phyloP scores from a whole-genome alignment of 2,113 vertebrate species.

The Cyprinodon brontotheroides region DNA sequence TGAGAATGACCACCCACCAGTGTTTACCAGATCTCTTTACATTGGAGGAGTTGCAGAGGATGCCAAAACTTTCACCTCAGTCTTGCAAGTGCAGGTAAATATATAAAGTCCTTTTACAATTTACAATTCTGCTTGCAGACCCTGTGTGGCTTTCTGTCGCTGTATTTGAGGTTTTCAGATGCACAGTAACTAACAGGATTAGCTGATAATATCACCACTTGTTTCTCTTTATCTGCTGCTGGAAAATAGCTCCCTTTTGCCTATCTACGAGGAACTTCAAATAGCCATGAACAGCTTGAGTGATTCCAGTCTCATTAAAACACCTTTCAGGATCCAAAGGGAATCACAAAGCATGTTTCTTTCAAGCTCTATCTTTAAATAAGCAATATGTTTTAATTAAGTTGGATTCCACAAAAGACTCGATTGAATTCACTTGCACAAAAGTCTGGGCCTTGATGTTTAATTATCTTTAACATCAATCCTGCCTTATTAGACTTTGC shows the following conservation, averaged over 20 bases:
- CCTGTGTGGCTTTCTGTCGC: slow-evolving; percentile 5
- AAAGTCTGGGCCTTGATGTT: slow-evolving; percentile 56
- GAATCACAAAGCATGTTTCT: slow-evolving; percentile 38
- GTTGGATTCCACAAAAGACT: slow-evolving; percentile 47
- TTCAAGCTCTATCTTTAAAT: slow-evolving; percentile 34
- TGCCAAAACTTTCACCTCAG: slow-evolving; percentile 92
- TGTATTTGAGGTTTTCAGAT: slow-evolving; percentile 13
- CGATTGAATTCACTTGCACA: slow-evolving; percentile 30
- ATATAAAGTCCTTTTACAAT: not conserved
- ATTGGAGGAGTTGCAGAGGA: slow-evolving; percentile 96
- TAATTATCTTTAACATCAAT: slow-evolving; percentile 55
- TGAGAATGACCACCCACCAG: slow-evolving; percentile 93
- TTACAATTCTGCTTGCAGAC: not conserved
- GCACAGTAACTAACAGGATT: slow-evolving; percentile 9
- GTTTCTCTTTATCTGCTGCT: not conserved
- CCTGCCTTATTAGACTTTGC: slow-evolving; percentile 46
- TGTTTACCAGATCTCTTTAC: slow-evolving; percentile 89
- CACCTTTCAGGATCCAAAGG: slow-evolving; percentile 42
- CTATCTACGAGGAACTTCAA: slow-evolving; percentile 5
- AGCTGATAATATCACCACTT: not conserved
- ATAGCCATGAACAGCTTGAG: slow-evolving; percentile 44
- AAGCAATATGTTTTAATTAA: slow-evolving; percentile 65
- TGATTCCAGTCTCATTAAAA: slow-evolving; percentile 31
- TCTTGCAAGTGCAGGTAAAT: slow-evolving; percentile 90
- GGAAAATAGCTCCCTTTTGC: slow-evolving; percentile 17